Percentiles rank a stretch among this genome's conserved stretches.
phyloP scores from a whole-genome alignment of 2,113 vertebrate species.

The Phylloscopus trochilus region DNA sequence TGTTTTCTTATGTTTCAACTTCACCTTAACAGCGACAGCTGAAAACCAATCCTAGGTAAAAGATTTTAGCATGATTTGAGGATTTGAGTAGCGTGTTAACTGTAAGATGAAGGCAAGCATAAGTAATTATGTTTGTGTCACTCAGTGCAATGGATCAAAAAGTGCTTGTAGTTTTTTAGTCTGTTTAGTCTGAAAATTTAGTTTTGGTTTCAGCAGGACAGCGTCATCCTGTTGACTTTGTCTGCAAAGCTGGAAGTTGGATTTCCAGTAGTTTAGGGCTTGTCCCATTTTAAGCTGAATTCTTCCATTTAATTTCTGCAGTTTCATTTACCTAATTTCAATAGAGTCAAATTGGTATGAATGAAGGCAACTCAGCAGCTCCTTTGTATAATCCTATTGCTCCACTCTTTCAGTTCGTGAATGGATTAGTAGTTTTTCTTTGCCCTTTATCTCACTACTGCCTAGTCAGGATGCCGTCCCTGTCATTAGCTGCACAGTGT shows the following conservation, averaged over 20 bases:
- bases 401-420: not conserved
- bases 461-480: not conserved
- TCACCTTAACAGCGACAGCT: not conserved
- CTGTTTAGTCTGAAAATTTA: not conserved
- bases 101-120: not conserved
- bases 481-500: fast-evolving
- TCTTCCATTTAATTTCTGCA: not conserved
- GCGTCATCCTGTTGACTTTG: not conserved
- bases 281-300: not conserved
- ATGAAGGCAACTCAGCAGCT: not conserved
- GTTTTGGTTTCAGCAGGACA: not conserved
- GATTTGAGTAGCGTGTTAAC: not conserved
- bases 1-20: not conserved
- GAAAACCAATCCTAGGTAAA: not conserved
- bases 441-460: not conserved
- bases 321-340: not conserved
- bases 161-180: not conserved
- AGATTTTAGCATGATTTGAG: not conserved
- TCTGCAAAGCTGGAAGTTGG: not conserved
- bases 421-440: not conserved
- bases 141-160: not conserved
- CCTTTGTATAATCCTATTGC: not conserved
- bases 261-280: not conserved
- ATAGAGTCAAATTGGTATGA: not conserved
- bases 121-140: not conserved